phyloP scores from a whole-genome alignment of 2,888 invertebrate genomes.

The Orchestes rusci region DNA sequence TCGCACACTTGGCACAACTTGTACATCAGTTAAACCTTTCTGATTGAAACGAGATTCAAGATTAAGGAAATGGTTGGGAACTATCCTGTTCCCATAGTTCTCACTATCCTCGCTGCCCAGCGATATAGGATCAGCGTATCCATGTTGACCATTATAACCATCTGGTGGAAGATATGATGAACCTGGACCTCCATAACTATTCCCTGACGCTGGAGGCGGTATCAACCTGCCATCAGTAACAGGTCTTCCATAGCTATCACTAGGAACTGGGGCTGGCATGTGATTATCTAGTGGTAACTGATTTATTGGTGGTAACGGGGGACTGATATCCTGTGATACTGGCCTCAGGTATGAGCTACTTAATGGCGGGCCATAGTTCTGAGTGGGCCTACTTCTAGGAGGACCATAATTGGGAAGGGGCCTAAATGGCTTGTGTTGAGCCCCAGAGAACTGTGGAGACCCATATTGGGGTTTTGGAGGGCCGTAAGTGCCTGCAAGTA shows the following conservation, averaged over 20 bases:
- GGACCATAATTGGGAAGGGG: neutral
- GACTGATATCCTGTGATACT: conserved; percentile 13
- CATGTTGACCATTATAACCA: neutral
- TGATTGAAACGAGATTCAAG: conserved; percentile 4
- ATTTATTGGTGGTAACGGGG: conserved; percentile 11
- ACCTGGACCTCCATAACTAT: neutral
- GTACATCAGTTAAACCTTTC: conserved; percentile 17
- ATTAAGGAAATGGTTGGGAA: neutral
- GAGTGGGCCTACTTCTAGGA: conserved; percentile 1
- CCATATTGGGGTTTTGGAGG: conserved; percentile 30
- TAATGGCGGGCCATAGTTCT: conserved; percentile 7
- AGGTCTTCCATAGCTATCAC: conserved; percentile 26
- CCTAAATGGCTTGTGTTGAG: neutral
- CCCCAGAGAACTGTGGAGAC: conserved; percentile 16
- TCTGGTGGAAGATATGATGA: neutral
- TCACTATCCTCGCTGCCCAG: conserved; percentile 30
- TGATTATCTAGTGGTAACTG: conserved; percentile 13
- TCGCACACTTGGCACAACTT: conserved; percentile 56
- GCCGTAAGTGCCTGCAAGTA: conserved; percentile 19
- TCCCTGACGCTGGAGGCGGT: neutral
- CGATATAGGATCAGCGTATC: conserved; percentile 17
- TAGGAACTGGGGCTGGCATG: conserved; percentile 26
- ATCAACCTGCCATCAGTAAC: neutral
- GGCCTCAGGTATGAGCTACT: conserved; percentile 13
- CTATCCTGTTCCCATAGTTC: conserved; percentile 8